These are phyloP conservation scores for Galendromus occidentalis DNA, from an alignment of 1,140 invertebrate genomes.

Conservation along the genomic window DNA sequence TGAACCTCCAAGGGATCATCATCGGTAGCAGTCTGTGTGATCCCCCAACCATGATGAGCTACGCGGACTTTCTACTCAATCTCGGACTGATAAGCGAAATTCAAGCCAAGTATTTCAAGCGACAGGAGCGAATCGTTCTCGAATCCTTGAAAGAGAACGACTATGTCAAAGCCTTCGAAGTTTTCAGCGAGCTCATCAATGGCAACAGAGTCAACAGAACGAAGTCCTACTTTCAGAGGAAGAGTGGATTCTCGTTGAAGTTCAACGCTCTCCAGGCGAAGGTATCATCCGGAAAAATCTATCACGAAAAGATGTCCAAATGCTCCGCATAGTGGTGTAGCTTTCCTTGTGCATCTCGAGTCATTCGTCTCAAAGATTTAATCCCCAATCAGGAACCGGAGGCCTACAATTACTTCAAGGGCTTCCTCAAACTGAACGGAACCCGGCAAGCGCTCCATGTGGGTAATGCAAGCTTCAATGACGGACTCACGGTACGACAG, in stretches of 20 bases:
- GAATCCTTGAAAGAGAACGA: neutral
- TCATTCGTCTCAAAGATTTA: constrained; percentile 48
- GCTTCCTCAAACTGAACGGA: constrained; percentile 28
- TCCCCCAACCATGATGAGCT: neutral
- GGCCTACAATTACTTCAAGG: constrained; percentile 27
- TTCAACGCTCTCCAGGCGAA: no score
- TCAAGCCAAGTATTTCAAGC: neutral
- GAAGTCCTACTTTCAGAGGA: no score
- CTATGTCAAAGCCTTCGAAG: neutral
- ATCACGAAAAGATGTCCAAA: no score
- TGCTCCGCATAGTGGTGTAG: no score
- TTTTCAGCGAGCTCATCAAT: neutral
- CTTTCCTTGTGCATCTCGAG: neutral
- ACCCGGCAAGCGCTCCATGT: constrained; percentile 56
- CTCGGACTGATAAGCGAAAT: neutral
- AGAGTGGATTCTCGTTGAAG: no score
- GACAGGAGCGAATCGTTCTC: neutral
- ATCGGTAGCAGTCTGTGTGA: neutral
- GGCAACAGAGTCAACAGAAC: no score
- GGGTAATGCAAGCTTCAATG: constrained; percentile 47
- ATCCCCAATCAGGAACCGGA: constrained; percentile 36
- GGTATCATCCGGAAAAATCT: no score
- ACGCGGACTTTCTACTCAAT: neutral
- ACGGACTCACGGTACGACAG: constrained; percentile 35
- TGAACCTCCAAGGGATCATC: neutral